Percentiles rank a stretch among this genome's conserved stretches.
phyloP scores from a whole-genome alignment of 2,888 invertebrate species.

The Acrocera orbiculus region DNA sequence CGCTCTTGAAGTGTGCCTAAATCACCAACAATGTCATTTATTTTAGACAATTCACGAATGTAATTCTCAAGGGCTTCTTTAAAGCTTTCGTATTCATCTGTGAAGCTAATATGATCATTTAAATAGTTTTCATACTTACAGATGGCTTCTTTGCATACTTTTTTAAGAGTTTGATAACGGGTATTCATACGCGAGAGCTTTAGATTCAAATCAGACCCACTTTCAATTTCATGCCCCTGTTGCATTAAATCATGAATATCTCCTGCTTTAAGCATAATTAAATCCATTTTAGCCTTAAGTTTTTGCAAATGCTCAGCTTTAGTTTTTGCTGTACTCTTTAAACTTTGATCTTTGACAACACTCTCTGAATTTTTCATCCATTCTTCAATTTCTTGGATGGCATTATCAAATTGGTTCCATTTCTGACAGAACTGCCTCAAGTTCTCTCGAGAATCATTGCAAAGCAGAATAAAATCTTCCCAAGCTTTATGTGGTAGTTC shows the following conservation, averaged over 20 bases:
- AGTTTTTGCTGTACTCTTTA: constrained; percentile 68
- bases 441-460: constrained; percentile 51
- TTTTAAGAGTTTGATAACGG: constrained; percentile 65
- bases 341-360: constrained; percentile 72
- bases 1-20: constrained; percentile 64
- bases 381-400: constrained; percentile 56
- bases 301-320: constrained; percentile 65
- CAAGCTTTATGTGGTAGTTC: constrained; percentile 57
- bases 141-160: constrained; percentile 65
- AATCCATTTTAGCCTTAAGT: constrained; percentile 50
- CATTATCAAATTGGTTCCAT: constrained; percentile 64
- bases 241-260: constrained; percentile 51
- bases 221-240: constrained; percentile 51
- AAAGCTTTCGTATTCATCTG: constrained; percentile 53
- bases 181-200: constrained; percentile 63
- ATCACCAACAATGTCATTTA: constrained; percentile 74
- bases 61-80: constrained; percentile 56
- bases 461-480: constrained; percentile 55
- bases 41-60: constrained; percentile 47
- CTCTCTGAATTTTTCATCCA: constrained; percentile 79
- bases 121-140: constrained; percentile 69
- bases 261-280: constrained; percentile 46
- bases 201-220: constrained; percentile 54
- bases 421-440: constrained; percentile 58
- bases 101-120: constrained; percentile 68